These are phyloP conservation scores for Clarias macrocephalus DNA, from an alignment of 2,113 vertebrate species.

Conservation along the genomic window DNA sequence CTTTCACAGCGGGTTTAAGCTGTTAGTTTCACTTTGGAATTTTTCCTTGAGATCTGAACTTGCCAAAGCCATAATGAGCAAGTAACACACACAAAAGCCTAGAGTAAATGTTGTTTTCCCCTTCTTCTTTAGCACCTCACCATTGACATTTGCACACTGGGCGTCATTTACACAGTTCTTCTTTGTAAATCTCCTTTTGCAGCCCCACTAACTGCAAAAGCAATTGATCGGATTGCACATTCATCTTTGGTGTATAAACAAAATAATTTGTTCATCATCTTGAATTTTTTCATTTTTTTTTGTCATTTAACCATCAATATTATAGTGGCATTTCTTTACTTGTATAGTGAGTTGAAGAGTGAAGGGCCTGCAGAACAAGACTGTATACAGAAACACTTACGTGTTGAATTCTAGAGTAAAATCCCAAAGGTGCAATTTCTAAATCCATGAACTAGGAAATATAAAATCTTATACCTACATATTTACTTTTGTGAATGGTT, in stretches of 20 bases:
- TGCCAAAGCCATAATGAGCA: background rate
- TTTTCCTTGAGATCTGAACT: background rate
- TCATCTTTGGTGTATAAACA: too few relatives aligned
- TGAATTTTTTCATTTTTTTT: background rate
- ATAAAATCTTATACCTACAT: background rate
- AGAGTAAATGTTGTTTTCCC: background rate
- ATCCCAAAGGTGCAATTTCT: background rate
- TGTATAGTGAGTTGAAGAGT: background rate
- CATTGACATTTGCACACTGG: constrained; percentile 1
- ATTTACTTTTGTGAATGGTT: background rate
- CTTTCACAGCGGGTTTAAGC: background rate
- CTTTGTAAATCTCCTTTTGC: background rate
- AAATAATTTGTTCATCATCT: background rate
- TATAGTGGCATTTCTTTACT: background rate
- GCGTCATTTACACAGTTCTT: background rate
- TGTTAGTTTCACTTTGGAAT: background rate
- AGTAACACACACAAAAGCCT: background rate
- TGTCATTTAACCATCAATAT: background rate
- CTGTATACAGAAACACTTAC: background rate
- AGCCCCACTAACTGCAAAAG: background rate
- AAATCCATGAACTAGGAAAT: background rate
- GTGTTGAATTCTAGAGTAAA: background rate
- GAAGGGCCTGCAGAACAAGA: background rate
- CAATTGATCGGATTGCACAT: background rate
- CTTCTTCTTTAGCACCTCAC: background rate